Base-by-base conservation (phyloP, 2,797 vertebrate genomes). In the Chanos chanos region DNA sequence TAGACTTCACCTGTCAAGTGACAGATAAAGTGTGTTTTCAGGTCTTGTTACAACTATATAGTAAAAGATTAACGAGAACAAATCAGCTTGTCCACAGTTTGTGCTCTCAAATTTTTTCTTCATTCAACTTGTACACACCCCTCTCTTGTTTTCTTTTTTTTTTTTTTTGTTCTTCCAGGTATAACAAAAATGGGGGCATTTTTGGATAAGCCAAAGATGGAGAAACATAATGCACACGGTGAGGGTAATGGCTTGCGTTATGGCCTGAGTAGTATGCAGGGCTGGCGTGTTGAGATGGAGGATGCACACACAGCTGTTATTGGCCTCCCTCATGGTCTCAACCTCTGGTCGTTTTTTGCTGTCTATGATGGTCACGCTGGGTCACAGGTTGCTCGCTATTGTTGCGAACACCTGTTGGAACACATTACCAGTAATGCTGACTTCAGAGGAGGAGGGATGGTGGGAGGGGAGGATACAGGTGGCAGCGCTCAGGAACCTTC, bases 131-230 rank as follows among this genome's bases (percentile, higher is more conserved):
- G 36, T 40, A n/a, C 37, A 16, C 21, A 10, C 9, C 6, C 12
- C 27, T 16, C 27, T 16, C 31, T 44, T 68, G 27, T 9, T 54
- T 39, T n/a, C 64, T 68, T 60, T 15, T 1, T 60, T 65, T 61
- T 82, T 33, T 68, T 18, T 78, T 71, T 24, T 41, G n/a, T n/a
- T n/a, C n/a, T n/a, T n/a, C n/a, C n/a, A n/a, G n/a, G n/a, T n/a
- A n/a, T n/a, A n/a, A n/a, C n/a, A 8, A 65, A 49, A 52, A 99
- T 99, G 96, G 97, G 97, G 88, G 95, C 97, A 65, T 99, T 99
- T 94, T 92, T 99, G 91, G 97, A 99, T 86, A 99, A 99, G 91
- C 97, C 97, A 96, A 99, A 99, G 94, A 99, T 99, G 97, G 97
- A 99, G 88, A 99, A 99, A 79, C 95, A 97, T 83, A 99, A 96